These are phyloP conservation scores for Prionace glauca DNA, from an alignment of 2,797 vertebrate species.

Conservation along the genomic window DNA sequence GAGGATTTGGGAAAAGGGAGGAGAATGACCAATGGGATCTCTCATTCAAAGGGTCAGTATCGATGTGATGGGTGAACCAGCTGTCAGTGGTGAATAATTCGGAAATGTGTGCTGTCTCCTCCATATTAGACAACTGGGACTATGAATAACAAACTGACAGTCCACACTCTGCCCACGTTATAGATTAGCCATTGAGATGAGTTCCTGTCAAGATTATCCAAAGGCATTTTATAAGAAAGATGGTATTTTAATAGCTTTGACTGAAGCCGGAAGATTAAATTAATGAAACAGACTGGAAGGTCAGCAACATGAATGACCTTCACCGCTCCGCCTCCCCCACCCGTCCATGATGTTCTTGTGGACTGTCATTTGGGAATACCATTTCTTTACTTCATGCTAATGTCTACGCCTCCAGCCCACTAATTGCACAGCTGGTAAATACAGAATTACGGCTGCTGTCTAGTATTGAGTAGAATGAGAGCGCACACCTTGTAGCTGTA, in stretches of 20 bases:
- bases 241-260: not conserved
- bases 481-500: not conserved
- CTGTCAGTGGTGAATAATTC: not conserved
- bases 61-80: not conserved
- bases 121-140: not conserved
- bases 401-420: not conserved
- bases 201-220: conserved; percentile 18
- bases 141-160: not conserved
- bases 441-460: not conserved
- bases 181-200: not conserved
- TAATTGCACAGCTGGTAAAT: not conserved
- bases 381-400: not conserved
- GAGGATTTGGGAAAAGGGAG: not conserved
- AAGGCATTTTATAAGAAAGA: not conserved
- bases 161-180: not conserved
- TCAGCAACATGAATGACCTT: not conserved
- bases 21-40: not conserved
- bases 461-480: not conserved
- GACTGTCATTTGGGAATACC: not conserved
- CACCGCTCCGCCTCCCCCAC: too few relatives aligned
- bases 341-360: not conserved
- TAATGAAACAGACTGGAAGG: not conserved
- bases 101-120: not conserved
- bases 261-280: not conserved
- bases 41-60: not conserved